Evolutionary conservation across 2,888 invertebrate species (phyloP).

Genomic region (Noctua janthe): DNA sequence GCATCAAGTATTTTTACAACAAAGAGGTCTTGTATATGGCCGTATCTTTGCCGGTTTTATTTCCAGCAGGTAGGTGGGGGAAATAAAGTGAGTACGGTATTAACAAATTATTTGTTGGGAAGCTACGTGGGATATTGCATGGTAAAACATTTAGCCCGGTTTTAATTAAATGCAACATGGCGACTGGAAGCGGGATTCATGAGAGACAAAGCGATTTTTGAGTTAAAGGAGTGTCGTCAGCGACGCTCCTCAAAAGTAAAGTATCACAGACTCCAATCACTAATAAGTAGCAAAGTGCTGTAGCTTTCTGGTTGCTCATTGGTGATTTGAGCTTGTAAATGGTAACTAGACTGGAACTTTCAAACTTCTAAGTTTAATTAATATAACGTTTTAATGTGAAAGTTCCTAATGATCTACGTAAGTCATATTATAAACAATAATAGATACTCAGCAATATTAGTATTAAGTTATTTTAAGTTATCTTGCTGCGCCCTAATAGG

Average conservation of each 20-base stretch:
- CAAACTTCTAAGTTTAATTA: no score
- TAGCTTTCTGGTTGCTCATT: no score
- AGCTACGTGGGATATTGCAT: slow-evolving; percentile 12
- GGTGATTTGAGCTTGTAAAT: no score
- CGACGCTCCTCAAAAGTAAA: neutral
- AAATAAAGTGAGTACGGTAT: slow-evolving; percentile 44
- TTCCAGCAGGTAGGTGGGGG: slow-evolving; percentile 18
- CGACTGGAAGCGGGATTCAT: neutral
- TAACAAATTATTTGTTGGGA: slow-evolving; percentile 31
- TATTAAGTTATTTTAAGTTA: no score
- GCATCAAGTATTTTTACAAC: slow-evolving; percentile 58
- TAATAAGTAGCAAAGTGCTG: neutral
- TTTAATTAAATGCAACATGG: slow-evolving; percentile 12
- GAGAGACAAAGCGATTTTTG: neutral
- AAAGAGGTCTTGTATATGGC: slow-evolving; percentile 45
- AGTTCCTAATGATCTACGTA: no score
- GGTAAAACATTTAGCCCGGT: neutral
- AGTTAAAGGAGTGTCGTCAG: neutral
- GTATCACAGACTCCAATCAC: neutral
- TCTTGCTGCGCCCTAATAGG: no score
- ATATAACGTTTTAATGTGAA: no score
- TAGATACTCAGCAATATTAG: no score
- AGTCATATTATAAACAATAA: no score
- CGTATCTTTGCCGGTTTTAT: slow-evolving; percentile 58
- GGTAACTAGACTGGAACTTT: no score